Evolutionary conservation across 2,888 invertebrate species (phyloP).

Genomic region (Hemaris fuciformis): DNA sequence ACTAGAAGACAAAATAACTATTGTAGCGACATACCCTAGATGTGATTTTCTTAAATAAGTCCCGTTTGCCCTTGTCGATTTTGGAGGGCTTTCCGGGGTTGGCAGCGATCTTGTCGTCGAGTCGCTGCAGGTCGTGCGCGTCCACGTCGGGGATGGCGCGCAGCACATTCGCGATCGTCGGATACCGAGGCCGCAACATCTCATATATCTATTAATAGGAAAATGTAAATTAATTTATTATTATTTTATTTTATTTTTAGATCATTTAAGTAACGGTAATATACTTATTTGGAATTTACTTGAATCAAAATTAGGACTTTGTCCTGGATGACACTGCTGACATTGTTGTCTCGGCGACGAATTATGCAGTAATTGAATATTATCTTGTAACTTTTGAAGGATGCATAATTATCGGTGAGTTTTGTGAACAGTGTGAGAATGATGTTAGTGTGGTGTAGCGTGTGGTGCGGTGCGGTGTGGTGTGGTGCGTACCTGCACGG

Average conservation of each 20-base stretch:
- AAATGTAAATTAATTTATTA: not conserved
- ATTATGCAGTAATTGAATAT: no score
- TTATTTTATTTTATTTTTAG: no score
- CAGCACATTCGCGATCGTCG: constrained; percentile 85
- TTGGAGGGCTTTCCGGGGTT: constrained; percentile 87
- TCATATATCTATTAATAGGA: constrained; percentile 84
- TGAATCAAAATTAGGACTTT: no score
- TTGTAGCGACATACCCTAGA: constrained; percentile 85
- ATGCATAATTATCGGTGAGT: no score
- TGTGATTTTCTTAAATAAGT: constrained; percentile 94
- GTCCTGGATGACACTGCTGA: no score
- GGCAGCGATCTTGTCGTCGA: constrained; percentile 90
- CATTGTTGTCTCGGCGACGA: no score
- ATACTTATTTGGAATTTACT: no score
- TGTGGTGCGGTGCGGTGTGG: not conserved
- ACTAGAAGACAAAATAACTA: no score
- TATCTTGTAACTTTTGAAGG: no score
- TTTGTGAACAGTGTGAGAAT: no score
- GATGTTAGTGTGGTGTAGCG: no score
- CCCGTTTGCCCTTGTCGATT: constrained; percentile 94
- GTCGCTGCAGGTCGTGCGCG: constrained; percentile 89
- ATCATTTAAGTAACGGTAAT: no score
- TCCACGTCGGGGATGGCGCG: constrained; percentile 92
- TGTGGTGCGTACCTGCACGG: constrained; percentile 84
- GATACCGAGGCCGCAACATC: constrained; percentile 88